Conservation (phyloP, 2,113 vertebrate genomes). For the Nannospalax galili region DNA sequence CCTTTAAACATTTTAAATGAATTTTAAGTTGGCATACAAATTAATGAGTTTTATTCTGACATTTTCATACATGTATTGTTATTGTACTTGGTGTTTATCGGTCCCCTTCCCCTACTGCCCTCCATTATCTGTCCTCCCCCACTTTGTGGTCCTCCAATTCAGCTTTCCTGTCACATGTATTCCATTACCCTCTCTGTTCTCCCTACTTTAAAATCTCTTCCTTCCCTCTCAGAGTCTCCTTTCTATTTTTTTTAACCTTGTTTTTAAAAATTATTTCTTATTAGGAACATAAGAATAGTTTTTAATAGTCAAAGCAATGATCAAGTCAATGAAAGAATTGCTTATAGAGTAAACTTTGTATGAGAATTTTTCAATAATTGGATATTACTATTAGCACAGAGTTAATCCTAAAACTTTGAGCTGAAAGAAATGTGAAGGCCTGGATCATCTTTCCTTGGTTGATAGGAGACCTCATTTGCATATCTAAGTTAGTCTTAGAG, state of each 20-base stretch:
- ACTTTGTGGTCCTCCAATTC: neutral
- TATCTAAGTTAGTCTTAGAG: neutral
- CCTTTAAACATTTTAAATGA: neutral
- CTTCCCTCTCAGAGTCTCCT: neutral
- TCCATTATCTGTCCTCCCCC: too few species aligned
- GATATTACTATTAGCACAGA: neutral
- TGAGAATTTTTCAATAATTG: neutral
- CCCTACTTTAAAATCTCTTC: neutral
- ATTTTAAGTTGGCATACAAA: neutral
- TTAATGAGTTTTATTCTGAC: neutral
- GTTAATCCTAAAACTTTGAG: constrained; percentile 9
- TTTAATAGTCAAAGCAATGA: neutral
- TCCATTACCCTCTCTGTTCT: neutral
- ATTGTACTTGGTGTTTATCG: neutral
- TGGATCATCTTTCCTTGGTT: neutral
- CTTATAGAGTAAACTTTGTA: neutral
- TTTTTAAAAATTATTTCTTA: neutral
- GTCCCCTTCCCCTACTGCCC: neutral
- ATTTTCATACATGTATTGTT: neutral
- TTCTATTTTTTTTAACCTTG: neutral
- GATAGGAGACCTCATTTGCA: neutral
- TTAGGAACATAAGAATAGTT: neutral
- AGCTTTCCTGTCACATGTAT: neutral
- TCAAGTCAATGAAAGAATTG: neutral
- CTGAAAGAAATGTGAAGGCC: neutral